Base-by-base conservation (phyloP, 2,888 invertebrate genomes). In the Calameuta idolon region DNA sequence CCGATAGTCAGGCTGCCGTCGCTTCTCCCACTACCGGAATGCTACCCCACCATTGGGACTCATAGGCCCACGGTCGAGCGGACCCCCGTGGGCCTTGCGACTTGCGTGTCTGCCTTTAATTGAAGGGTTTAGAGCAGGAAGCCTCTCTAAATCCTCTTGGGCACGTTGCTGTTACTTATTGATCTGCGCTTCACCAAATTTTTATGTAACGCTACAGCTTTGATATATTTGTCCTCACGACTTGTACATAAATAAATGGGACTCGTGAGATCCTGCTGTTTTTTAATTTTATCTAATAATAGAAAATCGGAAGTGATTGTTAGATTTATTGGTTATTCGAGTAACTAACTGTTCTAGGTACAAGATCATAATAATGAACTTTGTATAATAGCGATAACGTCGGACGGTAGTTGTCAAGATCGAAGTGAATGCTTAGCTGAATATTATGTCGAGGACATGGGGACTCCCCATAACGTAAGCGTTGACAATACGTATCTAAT, bases 1-100 rank as follows among this genome's bases (percentile, higher is more conserved):
- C 90, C 90, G 85, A 86, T 85, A 86, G 85, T 80, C 87, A 85
- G 86, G 84, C 80, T 84, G 85, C 86, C 86, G 87, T 84, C 84
- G 85, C 69, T 76, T 75, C 69, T 37, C 77, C 77, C 75, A 74
- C 76, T 79, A 77, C 75, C 77, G 23, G 68, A 37, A 77, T 78
- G 79, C 81, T 55, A 23, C 55, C 55, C 55, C 55, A 55, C 55
- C 55, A 55, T 55, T 15, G 55, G 55, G 55, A 55, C 55, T 78
- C 81, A 79, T 79, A 75, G 79, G 80, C 78, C 71, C 82, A 81
- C 83, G 79, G 80, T 76, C 71, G 69, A 73, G 80, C 77, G 83
- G 84, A 83, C 84, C 83, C 85, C 84, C 82, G 83, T 82, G 84
- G 83, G 82, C 83, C 84, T 79, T 78, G 79, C 83, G 84, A 80